Percentiles rank a stretch among this genome's conserved stretches.
These are phyloP conservation scores for Anarsia innoxiella DNA, from an alignment of 2,888 invertebrate genomes.

Conservation along the genomic window DNA sequence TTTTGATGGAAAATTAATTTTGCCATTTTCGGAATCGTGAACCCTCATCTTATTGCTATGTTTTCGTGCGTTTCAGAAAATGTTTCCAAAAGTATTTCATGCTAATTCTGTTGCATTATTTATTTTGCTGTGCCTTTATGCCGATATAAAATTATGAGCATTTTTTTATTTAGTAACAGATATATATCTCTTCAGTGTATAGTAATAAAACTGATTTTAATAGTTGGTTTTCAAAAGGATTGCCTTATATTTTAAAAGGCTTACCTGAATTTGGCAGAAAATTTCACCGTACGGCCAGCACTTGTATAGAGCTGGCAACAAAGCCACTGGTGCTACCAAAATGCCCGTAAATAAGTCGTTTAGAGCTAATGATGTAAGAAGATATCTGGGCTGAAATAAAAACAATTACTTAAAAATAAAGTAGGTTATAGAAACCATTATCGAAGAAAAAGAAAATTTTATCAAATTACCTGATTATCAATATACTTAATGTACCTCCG, in stretches of 20 bases:
- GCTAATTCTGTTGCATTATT: no score
- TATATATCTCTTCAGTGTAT: neutral
- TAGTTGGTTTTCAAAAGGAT: neutral
- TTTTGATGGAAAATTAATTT: slow-evolving; percentile 50
- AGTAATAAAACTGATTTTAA: neutral
- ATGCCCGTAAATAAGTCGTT: slow-evolving; percentile 92
- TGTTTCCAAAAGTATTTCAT: neutral
- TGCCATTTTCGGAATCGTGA: slow-evolving; percentile 25
- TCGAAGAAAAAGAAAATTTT: neutral
- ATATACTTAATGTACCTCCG: slow-evolving; percentile 89
- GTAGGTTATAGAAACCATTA: neutral
- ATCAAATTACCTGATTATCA: slow-evolving; percentile 83
- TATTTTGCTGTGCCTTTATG: no score
- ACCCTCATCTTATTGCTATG: slow-evolving; percentile 13
- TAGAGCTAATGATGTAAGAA: slow-evolving; percentile 89
- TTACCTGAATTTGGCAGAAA: slow-evolving; percentile 93
- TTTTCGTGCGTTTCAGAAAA: neutral
- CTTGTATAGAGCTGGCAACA: slow-evolving; percentile 87
- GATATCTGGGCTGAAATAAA: slow-evolving; percentile 83
- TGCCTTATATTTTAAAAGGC: neutral
- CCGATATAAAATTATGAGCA: no score
- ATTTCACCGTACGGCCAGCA: slow-evolving; percentile 95
- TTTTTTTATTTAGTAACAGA: neutral
- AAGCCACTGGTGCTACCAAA: slow-evolving; percentile 89
- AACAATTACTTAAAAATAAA: slow-evolving; percentile 10